Base-by-base conservation (phyloP, 2,888 invertebrate species). In the Drosophila atripex region DNA sequence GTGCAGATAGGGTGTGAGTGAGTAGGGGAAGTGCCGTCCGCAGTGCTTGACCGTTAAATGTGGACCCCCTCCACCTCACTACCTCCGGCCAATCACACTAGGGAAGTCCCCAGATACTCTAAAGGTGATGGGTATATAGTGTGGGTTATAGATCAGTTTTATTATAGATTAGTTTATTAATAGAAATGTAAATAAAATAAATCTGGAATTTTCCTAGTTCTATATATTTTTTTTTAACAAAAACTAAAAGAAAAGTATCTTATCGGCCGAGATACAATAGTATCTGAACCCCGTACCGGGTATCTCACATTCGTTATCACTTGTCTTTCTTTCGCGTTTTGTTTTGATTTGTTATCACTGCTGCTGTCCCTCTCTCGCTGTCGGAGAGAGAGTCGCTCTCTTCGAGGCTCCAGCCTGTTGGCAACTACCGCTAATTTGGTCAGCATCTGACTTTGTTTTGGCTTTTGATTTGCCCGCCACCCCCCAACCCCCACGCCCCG, bases 381-480 rank as follows among this genome's bases (percentile, higher is more conserved):
- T 14, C 14, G 45, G 18, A 12, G 30, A 30, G 54, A 59, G 60
- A 23, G 9, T 4, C 56, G 8, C 3, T 56, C 14, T 41, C 46
- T 53, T 50, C 30, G 49, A 8, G 14, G 45, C 30, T 53, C 28
- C 4, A 12, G 18, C 38, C 69, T 68, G 71, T 66, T 72, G 60
- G 72, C 58, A 71, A 65, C 59, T 71, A 72, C 64, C 75, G 53
- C 47, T 38, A 72, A 65, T 73, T 82, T 82, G 82, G 77, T 66
- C 77, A 80, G 79, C 85, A 85, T 82, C 85, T 77, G 71, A 75
- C 60, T 73, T 74, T 77, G 66, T 69, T 64, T 78, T 71, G 59
- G 70, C 43, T 55, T 80, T 77, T 80, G 78, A 75, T 75, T 82
- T 78, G 75, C 71, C 51, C 65, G 64, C 50, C 69, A 4, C 47